phyloP scores from a whole-genome alignment of 2,888 invertebrate genomes.

The Drosophila borealis region DNA sequence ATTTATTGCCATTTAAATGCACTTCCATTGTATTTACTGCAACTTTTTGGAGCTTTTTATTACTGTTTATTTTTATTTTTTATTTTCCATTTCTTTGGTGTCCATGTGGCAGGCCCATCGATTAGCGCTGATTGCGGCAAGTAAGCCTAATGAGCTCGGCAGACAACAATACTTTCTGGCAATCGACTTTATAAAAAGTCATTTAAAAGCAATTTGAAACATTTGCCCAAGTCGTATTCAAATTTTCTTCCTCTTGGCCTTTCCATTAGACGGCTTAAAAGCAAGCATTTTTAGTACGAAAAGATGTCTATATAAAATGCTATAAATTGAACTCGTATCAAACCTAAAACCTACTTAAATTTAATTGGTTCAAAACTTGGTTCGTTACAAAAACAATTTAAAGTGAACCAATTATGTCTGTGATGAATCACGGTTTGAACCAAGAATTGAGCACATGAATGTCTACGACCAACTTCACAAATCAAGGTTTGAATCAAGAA shows the following conservation, averaged over 20 bases:
- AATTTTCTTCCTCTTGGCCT: too few relatives aligned
- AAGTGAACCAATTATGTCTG: too few relatives aligned
- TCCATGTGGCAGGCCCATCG: slow-evolving; percentile 17
- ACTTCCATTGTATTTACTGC: slow-evolving; percentile 62
- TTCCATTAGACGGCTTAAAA: too few relatives aligned
- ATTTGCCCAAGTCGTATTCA: too few relatives aligned
- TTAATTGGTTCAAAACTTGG: too few relatives aligned
- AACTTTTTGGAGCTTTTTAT: not conserved
- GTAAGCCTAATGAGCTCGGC: slow-evolving; percentile 37
- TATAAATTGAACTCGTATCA: not conserved
- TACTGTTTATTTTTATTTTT: slow-evolving; percentile 5
- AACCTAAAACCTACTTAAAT: too few relatives aligned
- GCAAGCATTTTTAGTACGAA: too few relatives aligned
- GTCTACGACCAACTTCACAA: too few relatives aligned
- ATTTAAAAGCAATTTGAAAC: not conserved
- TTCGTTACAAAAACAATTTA: too few relatives aligned
- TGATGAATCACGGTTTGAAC: too few relatives aligned
- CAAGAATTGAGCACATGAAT: too few relatives aligned
- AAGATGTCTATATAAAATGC: not conserved
- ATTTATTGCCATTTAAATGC: slow-evolving; percentile 73
- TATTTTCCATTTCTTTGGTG: slow-evolving; percentile 3
- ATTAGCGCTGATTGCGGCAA: slow-evolving; percentile 44
- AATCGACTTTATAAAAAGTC: slow-evolving; percentile 4
- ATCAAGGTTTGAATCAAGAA: too few relatives aligned
- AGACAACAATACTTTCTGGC: slow-evolving; percentile 21